Evolutionary conservation across 2,888 invertebrate species (phyloP).

Genomic region (Apamea crenata): DNA sequence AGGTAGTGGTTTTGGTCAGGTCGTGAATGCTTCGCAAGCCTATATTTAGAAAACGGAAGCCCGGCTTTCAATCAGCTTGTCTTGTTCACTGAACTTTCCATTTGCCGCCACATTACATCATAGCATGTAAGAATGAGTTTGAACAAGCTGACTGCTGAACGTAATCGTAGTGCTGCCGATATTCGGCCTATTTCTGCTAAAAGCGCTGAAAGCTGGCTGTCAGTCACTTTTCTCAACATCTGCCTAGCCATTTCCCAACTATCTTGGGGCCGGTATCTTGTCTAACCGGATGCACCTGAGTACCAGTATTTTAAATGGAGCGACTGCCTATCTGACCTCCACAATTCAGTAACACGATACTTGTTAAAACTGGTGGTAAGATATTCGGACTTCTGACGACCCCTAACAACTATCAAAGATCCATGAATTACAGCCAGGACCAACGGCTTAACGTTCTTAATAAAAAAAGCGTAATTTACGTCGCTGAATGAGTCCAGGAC

Average conservation of each 20-base stretch:
- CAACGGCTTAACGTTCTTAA: not conserved
- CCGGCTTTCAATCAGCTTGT: constrained; percentile 25
- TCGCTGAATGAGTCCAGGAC: not conserved
- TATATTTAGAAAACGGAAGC: constrained; percentile 31
- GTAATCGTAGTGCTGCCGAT: constrained; percentile 7
- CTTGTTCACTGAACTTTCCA: constrained; percentile 74
- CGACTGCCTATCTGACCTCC: not conserved
- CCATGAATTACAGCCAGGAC: not conserved
- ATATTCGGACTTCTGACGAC: not conserved
- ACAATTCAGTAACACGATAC: not conserved
- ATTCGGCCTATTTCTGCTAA: constrained; percentile 17
- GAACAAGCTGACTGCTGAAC: constrained; percentile 11
- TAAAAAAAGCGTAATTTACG: not conserved
- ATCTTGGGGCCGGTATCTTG: not conserved
- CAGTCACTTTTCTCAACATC: not conserved
- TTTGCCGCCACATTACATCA: constrained; percentile 73
- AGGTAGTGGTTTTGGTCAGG: constrained; percentile 25
- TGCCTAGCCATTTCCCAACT: not conserved
- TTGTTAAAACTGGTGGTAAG: not conserved
- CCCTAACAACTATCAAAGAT: not conserved
- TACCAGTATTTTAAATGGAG: not conserved
- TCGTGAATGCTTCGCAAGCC: not conserved
- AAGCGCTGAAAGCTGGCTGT: not conserved
- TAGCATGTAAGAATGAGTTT: constrained; percentile 35
- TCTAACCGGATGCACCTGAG: not conserved